Base-by-base conservation (phyloP, 2,888 invertebrate genomes). In the Frankliniella intonsa region DNA sequence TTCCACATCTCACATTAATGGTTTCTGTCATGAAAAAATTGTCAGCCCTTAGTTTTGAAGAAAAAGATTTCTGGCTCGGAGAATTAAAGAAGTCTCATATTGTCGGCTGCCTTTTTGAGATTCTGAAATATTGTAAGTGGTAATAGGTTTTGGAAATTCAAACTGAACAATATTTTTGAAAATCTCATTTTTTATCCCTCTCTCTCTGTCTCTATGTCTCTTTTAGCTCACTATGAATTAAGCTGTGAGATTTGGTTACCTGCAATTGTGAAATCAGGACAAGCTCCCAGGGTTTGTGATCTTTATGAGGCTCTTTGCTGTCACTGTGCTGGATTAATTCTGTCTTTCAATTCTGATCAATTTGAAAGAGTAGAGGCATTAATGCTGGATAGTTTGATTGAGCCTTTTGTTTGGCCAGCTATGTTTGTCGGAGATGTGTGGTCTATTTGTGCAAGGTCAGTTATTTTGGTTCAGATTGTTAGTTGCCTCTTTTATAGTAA, bases 401-500 rank as follows among this genome's bases (percentile, higher is more conserved):
- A 22, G 9, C 25, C 69, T 8, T 25, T 25, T 25, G 12, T 76
- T 22, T 76, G 69, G 69, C 69, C 69, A 1, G 25, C 25, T 2
- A 0, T 76, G 12, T 76, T 76, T 76, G 22, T 25, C 22, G 25
- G 25, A 10, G 69, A 76, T 25, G 69, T 76, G 69, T 76, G 25
- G 69, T 76, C 22, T 22, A 76, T 76, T 76, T 76, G 69, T 76
- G 69, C 69, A 22, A 76, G 69, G 69, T 76, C 69, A 76, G 9
- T 38, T 38, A 38, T 38, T 38, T 38, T 38, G 38, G 38, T 38
- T 38, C 38, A 38, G 38, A 38, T 38, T 38, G 38, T 38, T 38
- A 2, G 38, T 38, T 5, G 2, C 55, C 55, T 14, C 9, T 62
- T 17, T 11, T 17, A 17, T 62, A 62, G 62, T 62, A 14, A 62